Conservation (phyloP, 2,888 invertebrate genomes). For the Stramonita haemastoma region DNA sequence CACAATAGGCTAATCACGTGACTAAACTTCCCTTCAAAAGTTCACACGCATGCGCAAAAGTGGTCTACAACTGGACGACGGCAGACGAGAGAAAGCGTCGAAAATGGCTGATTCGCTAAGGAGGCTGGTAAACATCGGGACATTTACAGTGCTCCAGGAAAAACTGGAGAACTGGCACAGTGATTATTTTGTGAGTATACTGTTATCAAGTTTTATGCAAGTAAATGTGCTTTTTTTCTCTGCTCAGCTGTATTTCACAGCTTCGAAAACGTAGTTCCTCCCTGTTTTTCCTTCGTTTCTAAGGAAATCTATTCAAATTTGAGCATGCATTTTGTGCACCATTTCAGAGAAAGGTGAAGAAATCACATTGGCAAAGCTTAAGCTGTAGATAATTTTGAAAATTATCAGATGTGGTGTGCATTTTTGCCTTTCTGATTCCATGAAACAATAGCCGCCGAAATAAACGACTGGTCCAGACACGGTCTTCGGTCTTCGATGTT, state of each 20-base stretch:
- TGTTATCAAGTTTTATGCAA: not conserved
- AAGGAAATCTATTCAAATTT: not conserved
- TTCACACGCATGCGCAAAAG: constrained; percentile 46
- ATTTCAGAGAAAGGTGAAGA: not conserved
- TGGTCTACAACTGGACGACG: constrained; percentile 37
- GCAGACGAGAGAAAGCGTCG: constrained; percentile 58
- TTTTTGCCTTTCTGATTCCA: not conserved
- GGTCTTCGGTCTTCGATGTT: constrained; percentile 31
- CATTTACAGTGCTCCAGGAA: constrained; percentile 75
- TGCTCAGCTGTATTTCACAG: not conserved
- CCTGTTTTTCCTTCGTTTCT: constrained; percentile 15
- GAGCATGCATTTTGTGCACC: not conserved
- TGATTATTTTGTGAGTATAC: constrained; percentile 74
- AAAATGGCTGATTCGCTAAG: constrained; percentile 76
- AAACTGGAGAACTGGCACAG: constrained; percentile 75
- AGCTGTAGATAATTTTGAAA: not conserved
- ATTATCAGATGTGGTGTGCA: not conserved
- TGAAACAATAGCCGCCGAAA: constrained; percentile 45
- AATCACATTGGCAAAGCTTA: no score
- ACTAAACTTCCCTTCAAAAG: constrained; percentile 13
- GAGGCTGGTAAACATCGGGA: constrained; percentile 74
- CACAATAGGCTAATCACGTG: constrained; percentile 3
- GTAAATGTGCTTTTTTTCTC: not conserved
- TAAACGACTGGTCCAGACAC: constrained; percentile 43
- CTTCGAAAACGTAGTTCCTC: not conserved